A percentile compares a stretch with the other conserved stretches of the same genome.
phyloP scores from a whole-genome alignment of 2,113 vertebrate species.

The Pomatorhinus ruficollis region DNA sequence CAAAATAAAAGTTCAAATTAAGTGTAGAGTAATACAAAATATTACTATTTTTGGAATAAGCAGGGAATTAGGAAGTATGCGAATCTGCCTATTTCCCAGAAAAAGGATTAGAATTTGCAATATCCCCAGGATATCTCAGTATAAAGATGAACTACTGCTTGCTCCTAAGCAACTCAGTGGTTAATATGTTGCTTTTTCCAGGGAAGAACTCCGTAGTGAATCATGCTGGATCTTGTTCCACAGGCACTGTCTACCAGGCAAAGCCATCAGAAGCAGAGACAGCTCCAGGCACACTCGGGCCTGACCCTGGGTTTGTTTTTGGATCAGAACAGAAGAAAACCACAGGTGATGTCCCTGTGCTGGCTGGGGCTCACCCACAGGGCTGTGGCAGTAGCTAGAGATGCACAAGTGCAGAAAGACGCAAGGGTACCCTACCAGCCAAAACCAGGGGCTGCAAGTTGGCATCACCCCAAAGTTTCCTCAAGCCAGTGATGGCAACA shows the following conservation, averaged over 20 bases:
- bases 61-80: neutral
- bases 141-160: neutral
- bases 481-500: neutral
- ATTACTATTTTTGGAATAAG: constrained; percentile 30
- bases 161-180: neutral
- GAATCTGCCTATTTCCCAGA: neutral
- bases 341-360: too few relatives aligned
- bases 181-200: neutral
- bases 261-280: neutral
- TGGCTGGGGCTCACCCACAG: neutral
- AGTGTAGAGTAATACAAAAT: constrained; percentile 37
- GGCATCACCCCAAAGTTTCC: neutral
- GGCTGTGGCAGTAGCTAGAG: neutral
- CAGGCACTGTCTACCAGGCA: neutral
- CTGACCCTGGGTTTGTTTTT: neutral
- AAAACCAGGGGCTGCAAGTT: neutral
- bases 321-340: neutral
- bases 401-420: neutral
- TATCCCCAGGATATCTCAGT: neutral
- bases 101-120: neutral
- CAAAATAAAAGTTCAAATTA: constrained; percentile 64
- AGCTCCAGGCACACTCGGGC: neutral
- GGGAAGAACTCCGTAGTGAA: neutral
- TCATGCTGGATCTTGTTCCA: neutral
- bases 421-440: neutral